Conservation (phyloP, 2,888 invertebrate species). For the Ypsolopha scabrella region DNA sequence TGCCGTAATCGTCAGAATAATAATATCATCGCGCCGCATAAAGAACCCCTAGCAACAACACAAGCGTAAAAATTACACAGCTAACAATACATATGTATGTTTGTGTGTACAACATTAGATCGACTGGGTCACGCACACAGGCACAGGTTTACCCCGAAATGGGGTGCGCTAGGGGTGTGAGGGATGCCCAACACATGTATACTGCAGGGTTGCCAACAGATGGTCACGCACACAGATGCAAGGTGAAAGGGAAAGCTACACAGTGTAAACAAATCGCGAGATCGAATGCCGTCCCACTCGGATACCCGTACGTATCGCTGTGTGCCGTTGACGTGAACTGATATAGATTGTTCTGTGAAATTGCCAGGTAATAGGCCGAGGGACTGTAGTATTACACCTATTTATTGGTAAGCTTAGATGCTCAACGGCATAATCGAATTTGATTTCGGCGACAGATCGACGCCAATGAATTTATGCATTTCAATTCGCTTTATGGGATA, state of each 20-base stretch:
- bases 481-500: neutral
- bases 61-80: slow-evolving; percentile 69
- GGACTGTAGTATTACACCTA: slow-evolving; percentile 66
- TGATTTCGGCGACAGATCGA: slow-evolving; percentile 45
- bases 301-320: slow-evolving; percentile 56
- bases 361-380: slow-evolving; percentile 69
- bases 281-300: slow-evolving; percentile 56
- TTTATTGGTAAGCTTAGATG: slow-evolving; percentile 60
- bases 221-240: slow-evolving; percentile 53
- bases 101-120: slow-evolving; percentile 66
- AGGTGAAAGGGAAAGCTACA: slow-evolving; percentile 66
- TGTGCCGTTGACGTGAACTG: slow-evolving; percentile 57
- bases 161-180: slow-evolving; percentile 39
- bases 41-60: slow-evolving; percentile 67
- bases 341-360: slow-evolving; percentile 69
- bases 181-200: slow-evolving; percentile 45
- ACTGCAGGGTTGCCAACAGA: slow-evolving; percentile 49
- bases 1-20: slow-evolving; percentile 69
- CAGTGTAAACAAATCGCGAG: slow-evolving; percentile 66
- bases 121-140: slow-evolving; percentile 66
- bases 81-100: slow-evolving; percentile 68
- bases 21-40: slow-evolving; percentile 66
- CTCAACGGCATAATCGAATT: slow-evolving; percentile 59
- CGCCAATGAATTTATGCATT: slow-evolving; percentile 10
- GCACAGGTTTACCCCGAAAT: slow-evolving; percentile 43